These are phyloP conservation scores for Strigops habroptila DNA, from an alignment of 2,113 vertebrate species.

Conservation along the genomic window DNA sequence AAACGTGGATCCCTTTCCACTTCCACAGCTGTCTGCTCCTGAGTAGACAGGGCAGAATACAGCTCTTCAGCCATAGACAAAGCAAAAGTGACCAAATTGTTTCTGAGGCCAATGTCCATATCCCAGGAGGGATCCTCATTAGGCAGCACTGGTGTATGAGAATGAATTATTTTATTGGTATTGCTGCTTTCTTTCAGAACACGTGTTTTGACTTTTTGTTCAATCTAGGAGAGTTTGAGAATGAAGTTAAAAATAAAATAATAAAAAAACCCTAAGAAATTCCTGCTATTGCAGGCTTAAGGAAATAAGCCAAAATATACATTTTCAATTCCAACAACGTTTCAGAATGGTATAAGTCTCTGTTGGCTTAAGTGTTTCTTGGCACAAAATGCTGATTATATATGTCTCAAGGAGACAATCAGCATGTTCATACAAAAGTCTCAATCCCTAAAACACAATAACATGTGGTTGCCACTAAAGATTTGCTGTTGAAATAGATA, in stretches of 20 bases:
- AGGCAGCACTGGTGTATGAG: neutral
- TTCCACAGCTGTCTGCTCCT: neutral
- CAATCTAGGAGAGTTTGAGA: constrained; percentile 3
- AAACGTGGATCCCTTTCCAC: neutral
- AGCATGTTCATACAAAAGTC: constrained; percentile 49
- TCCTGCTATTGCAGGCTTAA: constrained; percentile 24
- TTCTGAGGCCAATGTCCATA: neutral
- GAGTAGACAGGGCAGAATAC: neutral
- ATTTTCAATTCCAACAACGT: constrained; percentile 47
- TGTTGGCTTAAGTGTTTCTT: constrained; percentile 57
- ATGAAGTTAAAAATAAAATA: constrained; percentile 32
- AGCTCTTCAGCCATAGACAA: neutral
- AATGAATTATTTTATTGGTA: constrained; percentile 1
- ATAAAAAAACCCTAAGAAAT: neutral
- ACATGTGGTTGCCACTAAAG: constrained; percentile 66
- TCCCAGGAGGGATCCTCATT: neutral
- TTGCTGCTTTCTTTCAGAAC: constrained; percentile 11
- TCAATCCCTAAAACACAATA: constrained; percentile 56
- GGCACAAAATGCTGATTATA: constrained; percentile 59
- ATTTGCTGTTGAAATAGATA: constrained; percentile 63
- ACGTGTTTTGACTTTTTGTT: constrained; percentile 46
- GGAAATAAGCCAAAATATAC: constrained; percentile 49
- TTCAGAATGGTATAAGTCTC: constrained; percentile 56
- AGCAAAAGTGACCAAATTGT: neutral
- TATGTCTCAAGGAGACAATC: constrained; percentile 61